Conservation (phyloP, 2,797 vertebrate species). For the Sebastes matsubarae region DNA sequence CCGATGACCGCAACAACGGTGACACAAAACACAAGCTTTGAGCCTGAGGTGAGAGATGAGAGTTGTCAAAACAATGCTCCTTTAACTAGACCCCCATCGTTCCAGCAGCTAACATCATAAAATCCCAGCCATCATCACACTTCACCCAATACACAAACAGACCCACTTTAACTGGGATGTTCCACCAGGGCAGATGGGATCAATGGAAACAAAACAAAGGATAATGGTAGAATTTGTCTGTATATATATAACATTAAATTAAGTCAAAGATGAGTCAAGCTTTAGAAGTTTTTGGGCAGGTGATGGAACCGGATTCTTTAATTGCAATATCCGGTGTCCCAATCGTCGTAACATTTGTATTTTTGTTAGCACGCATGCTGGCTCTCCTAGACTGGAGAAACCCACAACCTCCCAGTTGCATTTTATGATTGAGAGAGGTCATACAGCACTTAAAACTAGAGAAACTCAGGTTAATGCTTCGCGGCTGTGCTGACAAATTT, state of each 20-base stretch:
- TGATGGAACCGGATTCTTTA: too few relatives aligned
- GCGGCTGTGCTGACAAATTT: too few relatives aligned
- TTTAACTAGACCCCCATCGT: background rate
- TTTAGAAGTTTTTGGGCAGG: too few relatives aligned
- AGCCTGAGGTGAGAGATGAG: background rate
- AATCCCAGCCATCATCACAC: background rate
- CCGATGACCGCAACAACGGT: background rate
- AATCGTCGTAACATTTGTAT: too few relatives aligned
- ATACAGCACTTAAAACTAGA: too few relatives aligned
- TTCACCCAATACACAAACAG: slow-evolving; percentile 1
- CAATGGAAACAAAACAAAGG: background rate
- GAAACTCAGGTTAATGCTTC: too few relatives aligned
- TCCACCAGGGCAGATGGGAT: background rate
- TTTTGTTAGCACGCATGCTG: too few relatives aligned
- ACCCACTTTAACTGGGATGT: background rate
- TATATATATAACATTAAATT: background rate
- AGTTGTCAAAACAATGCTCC: slow-evolving; percentile 15
- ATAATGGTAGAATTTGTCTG: background rate
- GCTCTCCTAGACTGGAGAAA: too few relatives aligned
- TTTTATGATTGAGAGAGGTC: too few relatives aligned
- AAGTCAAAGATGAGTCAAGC: background rate
- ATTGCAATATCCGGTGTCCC: too few relatives aligned
- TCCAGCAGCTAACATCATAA: background rate
- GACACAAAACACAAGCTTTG: background rate
- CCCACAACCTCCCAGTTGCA: too few relatives aligned